phyloP scores from a whole-genome alignment of 2,797 vertebrate genomes.

The Gadopsis marmoratus region DNA sequence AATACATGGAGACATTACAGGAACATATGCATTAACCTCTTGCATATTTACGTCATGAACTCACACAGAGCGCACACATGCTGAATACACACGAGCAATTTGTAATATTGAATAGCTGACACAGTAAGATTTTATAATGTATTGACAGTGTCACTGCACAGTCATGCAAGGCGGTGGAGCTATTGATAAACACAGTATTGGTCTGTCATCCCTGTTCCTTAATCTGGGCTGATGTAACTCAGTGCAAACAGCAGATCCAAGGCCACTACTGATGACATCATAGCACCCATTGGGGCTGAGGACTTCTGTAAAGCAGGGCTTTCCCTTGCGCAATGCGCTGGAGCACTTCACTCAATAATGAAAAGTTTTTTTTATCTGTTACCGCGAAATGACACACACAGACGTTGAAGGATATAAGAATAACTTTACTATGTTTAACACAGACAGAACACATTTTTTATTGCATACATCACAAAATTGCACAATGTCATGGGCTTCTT shows the following conservation, averaged over 20 bases:
- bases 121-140: conserved; percentile 79
- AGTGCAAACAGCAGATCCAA: conserved; percentile 43
- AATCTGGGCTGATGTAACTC: conserved; percentile 63
- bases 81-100: conserved; percentile 73
- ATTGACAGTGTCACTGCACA: conserved; percentile 77
- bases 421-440: conserved; percentile 29
- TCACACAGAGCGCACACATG: not conserved
- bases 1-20: conserved; percentile 74
- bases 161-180: conserved; percentile 69
- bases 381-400: conserved; percentile 34
- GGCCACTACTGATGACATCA: conserved; percentile 79
- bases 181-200: conserved; percentile 74
- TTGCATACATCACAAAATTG: conserved; percentile 2
- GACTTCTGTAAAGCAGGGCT: conserved; percentile 3
- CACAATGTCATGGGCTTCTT: not conserved
- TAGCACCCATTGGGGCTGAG: conserved; percentile 31
- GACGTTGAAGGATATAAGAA: not conserved
- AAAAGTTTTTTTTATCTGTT: not conserved
- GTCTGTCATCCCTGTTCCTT: conserved; percentile 62
- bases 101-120: conserved; percentile 85
- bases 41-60: conserved; percentile 75
- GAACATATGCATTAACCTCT: conserved; percentile 77
- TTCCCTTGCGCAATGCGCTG: not conserved
- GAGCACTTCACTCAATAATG: not conserved
- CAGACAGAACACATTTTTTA: not conserved